Evolutionary conservation across 2,888 invertebrate species (phyloP), one percentile per base, ranked within the genome.

Genomic region (Pycnomerus fuliginosus): DNA sequence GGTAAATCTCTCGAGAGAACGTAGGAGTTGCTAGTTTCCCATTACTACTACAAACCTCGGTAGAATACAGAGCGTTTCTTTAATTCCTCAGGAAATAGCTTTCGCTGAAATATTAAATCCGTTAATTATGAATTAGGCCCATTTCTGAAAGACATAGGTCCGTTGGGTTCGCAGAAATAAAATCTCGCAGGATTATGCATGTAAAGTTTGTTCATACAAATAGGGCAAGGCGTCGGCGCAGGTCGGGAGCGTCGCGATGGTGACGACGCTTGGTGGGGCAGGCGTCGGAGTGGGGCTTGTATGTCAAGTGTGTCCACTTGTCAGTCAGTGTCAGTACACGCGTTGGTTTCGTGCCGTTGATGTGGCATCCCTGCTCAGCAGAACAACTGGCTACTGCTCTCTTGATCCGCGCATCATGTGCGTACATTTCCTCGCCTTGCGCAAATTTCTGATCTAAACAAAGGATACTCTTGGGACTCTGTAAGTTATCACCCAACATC

Each of bases 231-330:
- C 51, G 51, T 38, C 51, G 51, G 45, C 48, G 48, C 41, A 34
- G 16, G 12, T 11, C 13, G 40, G 44, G 44, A 48, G 51, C 51
- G 51, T 51, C 48, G 51, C 48, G 45, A 51, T 51, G 45, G 45
- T 10, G 48, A 51, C 51, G 48, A 50, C 47, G 50, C 42, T 30
- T 37, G 44, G 51, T 48, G 48, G 51, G 51, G 47, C 37, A 14
- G 29, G 37, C 39, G 44, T 48, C 41, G 44, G 47, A 48, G 47
- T 47, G 46, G 50, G 50, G 44, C 23, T 33, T 33, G 32, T 48
- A 48, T 48, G 47, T 50, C 50, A 50, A 50, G 50, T 43, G 46
- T 48, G 42, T 43, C 47, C 47, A 43, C 42, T 47, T 47, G 47
- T 47, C 47, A 39, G 47, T 47, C 43, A 43, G 47, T 47, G 42